Percentiles rank a stretch among this genome's conserved stretches.
Evolutionary conservation across 2,888 invertebrate species (phyloP).

Genomic region (Aproaerema taeniolella): DNA sequence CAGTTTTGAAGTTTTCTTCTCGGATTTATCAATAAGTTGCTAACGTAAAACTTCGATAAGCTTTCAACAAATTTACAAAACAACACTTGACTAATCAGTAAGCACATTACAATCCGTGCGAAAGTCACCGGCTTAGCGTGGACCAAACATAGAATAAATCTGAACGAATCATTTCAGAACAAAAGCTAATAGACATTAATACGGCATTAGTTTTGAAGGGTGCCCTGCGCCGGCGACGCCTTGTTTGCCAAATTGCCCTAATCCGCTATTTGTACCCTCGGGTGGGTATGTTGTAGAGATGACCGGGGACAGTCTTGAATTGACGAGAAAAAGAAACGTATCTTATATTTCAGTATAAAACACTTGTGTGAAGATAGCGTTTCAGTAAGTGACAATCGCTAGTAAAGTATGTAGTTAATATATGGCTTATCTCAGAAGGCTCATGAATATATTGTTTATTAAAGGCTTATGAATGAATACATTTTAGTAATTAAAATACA

Average conservation of each 20-base stretch:
- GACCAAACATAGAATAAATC: constrained; percentile 46
- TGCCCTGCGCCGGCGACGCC: constrained; percentile 67
- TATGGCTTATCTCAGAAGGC: no score
- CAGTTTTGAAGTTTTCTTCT: no score
- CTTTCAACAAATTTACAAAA: no score
- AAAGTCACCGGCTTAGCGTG: constrained; percentile 54
- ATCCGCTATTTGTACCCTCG: constrained; percentile 70
- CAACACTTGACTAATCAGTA: no score
- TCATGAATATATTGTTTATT: no score
- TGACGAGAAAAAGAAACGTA: not conserved
- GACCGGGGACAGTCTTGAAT: not conserved
- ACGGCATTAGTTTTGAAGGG: constrained; percentile 66
- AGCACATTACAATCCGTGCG: no score
- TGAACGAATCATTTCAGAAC: constrained; percentile 63
- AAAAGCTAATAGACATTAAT: constrained; percentile 74
- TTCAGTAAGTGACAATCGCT: no score
- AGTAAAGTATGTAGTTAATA: no score
- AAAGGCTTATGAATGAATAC: no score
- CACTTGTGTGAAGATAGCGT: not conserved
- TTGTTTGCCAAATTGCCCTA: constrained; percentile 78
- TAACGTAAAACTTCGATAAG: no score
- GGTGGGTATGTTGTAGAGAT: constrained; percentile 26
- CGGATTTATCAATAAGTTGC: no score
- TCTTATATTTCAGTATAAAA: not conserved
- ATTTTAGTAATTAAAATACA: no score